These are phyloP conservation scores for Oscheius sp. DNA, from an alignment of 2,888 invertebrate species.

Conservation along the genomic window DNA sequence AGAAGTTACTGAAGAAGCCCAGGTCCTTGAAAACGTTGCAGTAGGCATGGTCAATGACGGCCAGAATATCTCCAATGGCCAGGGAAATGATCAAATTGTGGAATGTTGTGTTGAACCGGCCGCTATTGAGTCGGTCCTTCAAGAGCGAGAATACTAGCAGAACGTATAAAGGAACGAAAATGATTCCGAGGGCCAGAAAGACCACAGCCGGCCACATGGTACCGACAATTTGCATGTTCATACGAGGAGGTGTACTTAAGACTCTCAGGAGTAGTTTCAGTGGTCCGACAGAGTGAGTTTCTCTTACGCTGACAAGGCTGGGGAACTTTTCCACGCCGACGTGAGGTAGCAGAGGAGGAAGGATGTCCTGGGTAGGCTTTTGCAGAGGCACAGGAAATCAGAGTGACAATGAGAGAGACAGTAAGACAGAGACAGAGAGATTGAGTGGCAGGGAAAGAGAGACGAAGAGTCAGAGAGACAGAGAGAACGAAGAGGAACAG, in stretches of 20 bases:
- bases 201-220: neutral
- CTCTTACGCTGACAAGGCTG: too few relatives aligned
- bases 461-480: too few relatives aligned
- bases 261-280: too few relatives aligned
- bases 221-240: neutral
- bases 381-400: too few relatives aligned
- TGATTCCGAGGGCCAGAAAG: neutral
- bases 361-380: too few relatives aligned
- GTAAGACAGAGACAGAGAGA: too few relatives aligned
- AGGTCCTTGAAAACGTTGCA: neutral
- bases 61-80: conserved; percentile 17
- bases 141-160: conserved; percentile 2
- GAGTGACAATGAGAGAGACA: too few relatives aligned
- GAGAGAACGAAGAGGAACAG: too few relatives aligned
- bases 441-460: too few relatives aligned
- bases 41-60: conserved; percentile 4
- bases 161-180: conserved; percentile 13
- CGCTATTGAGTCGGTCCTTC: conserved; percentile 4
- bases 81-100: conserved; percentile 27
- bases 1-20: conserved; percentile 1
- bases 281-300: too few relatives aligned
- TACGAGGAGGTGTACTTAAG: neutral
- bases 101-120: conserved; percentile 21
- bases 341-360: too few relatives aligned
- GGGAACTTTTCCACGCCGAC: too few relatives aligned